A percentile compares a stretch with the other conserved stretches of the same genome.
These are phyloP conservation scores for Mesorhabditis belari DNA, from an alignment of 2,888 invertebrate genomes.

Conservation along the genomic window DNA sequence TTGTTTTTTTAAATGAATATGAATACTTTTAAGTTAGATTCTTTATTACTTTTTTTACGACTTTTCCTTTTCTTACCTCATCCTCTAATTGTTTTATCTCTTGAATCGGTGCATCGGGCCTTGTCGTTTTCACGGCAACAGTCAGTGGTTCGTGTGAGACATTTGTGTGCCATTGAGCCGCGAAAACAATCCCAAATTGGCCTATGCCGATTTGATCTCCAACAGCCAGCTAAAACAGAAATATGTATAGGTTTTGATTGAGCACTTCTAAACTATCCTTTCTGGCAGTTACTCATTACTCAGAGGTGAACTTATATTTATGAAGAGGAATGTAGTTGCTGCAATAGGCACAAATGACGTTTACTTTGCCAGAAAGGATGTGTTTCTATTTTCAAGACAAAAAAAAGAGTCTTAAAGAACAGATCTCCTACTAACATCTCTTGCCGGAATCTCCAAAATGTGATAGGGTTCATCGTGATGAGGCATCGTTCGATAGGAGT, in stretches of 20 bases:
- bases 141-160: conserved; percentile 20
- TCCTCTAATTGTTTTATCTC: conserved; percentile 24
- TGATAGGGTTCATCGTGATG: conserved; percentile 32
- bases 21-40: too few relatives aligned
- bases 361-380: too few relatives aligned
- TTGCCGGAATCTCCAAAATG: conserved; percentile 36
- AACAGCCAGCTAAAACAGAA: not conserved
- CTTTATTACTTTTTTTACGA: too few relatives aligned
- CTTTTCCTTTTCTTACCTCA: conserved; percentile 28
- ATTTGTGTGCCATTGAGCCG: conserved; percentile 16
- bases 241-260: too few relatives aligned
- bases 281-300: too few relatives aligned
- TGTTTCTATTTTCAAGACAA: too few relatives aligned
- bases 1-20: too few relatives aligned
- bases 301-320: too few relatives aligned
- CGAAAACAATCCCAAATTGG: conserved; percentile 69
- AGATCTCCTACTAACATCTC: not conserved
- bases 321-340: too few relatives aligned
- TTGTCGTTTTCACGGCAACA: conserved; percentile 25
- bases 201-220: conserved; percentile 69
- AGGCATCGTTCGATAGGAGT: not conserved
- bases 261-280: too few relatives aligned
- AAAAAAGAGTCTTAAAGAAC: too few relatives aligned
- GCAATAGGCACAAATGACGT: too few relatives aligned
- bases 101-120: conserved; percentile 21